Percentiles rank a stretch among this genome's conserved stretches.
Conservation (phyloP, 2,797 vertebrate genomes). For the Eulemur mongoz region DNA sequence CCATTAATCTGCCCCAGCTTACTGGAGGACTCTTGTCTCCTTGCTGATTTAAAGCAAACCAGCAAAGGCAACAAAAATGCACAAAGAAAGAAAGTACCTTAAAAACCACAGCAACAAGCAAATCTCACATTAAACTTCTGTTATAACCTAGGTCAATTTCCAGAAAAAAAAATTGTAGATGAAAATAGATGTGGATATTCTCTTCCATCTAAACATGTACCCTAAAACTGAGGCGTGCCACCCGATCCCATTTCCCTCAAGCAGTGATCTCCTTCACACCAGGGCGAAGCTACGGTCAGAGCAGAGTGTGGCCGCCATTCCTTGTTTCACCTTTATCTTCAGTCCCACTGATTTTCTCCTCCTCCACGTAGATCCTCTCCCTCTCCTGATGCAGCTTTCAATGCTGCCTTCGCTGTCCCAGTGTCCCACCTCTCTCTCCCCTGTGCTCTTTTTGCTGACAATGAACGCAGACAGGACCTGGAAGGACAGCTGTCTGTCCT, state of each 20-base stretch:
- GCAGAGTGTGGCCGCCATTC: not conserved
- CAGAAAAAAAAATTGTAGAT: not conserved
- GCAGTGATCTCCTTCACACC: not conserved
- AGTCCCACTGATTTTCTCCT: not conserved
- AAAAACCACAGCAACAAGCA: not conserved
- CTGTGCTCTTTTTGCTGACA: not conserved
- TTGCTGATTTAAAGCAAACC: not conserved
- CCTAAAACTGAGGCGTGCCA: not conserved
- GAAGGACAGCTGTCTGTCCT: not conserved
- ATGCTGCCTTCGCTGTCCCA: not conserved
- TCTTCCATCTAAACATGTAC: not conserved
- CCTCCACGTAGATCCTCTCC: not conserved
- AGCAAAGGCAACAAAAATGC: not conserved
- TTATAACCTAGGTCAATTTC: not conserved
- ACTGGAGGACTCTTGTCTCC: not conserved
- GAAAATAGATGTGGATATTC: not conserved
- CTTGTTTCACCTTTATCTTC: not conserved
- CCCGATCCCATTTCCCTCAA: not conserved
- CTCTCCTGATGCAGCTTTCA: not conserved
- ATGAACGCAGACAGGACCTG: not conserved
- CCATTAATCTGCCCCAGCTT: no score
- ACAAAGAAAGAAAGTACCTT: not conserved
- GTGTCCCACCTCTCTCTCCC: accelerated
- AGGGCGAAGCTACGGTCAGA: not conserved
- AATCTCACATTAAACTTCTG: not conserved